Conservation (phyloP, 2,797 vertebrate genomes). For the Cygnus olor region DNA sequence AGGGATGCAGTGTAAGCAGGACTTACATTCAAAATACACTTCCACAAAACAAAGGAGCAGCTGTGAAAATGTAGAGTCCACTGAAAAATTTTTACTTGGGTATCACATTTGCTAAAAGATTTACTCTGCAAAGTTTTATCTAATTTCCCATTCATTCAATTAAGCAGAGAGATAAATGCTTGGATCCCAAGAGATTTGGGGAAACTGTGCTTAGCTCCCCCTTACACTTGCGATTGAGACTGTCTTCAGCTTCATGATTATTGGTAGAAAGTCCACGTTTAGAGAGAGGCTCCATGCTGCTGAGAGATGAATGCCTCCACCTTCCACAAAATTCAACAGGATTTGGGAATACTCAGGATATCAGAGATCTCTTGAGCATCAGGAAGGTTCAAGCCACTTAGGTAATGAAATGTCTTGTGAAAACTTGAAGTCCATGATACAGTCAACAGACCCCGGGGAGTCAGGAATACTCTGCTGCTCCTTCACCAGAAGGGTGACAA, state of each 20-base stretch:
- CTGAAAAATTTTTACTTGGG: conserved; percentile 68
- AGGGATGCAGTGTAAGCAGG: conserved; percentile 74
- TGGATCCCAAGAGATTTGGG: conserved; percentile 60
- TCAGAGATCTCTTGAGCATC: not conserved
- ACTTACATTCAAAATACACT: conserved; percentile 74
- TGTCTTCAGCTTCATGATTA: conserved; percentile 8
- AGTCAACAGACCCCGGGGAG: not conserved
- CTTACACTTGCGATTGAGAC: not conserved
- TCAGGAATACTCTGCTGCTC: not conserved
- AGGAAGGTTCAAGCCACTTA: not conserved
- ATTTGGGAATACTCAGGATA: not conserved
- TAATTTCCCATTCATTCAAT: conserved; percentile 79
- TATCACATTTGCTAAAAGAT: conserved; percentile 76
- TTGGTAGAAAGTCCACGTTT: not conserved
- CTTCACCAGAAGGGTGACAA: not conserved
- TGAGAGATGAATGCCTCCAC: not conserved
- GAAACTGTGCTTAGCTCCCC: conserved; percentile 62
- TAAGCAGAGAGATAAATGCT: conserved; percentile 74
- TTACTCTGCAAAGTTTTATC: conserved; percentile 79
- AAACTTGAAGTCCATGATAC: not conserved
- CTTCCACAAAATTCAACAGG: not conserved
- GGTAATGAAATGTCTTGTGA: not conserved
- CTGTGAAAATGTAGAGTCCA: conserved; percentile 67
- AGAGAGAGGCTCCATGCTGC: not conserved
- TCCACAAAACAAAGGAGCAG: conserved; percentile 77